These are phyloP conservation scores for Barypeithes pellucidus DNA, from an alignment of 2,888 invertebrate genomes.

Conservation along the genomic window DNA sequence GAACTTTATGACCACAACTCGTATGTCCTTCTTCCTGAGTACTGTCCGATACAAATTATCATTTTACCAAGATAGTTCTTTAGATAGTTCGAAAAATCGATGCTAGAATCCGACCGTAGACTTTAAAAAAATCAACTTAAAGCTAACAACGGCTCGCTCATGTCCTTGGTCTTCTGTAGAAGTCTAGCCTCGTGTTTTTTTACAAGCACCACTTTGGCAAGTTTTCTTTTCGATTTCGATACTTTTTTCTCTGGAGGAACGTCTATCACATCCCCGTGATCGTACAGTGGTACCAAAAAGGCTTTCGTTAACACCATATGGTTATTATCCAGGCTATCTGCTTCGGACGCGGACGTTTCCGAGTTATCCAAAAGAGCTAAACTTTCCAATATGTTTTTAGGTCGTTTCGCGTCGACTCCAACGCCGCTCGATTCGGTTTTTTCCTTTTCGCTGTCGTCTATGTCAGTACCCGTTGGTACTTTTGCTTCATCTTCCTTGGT, in stretches of 20 bases:
- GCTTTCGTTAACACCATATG: conserved; percentile 12
- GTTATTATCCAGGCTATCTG: conserved; percentile 44
- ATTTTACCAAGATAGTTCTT: not conserved
- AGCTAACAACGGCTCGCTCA: conserved; percentile 79
- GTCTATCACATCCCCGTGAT: conserved; percentile 50
- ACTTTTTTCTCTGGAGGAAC: conserved; percentile 68
- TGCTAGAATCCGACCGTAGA: conserved; percentile 1
- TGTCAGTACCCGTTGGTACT: conserved; percentile 66
- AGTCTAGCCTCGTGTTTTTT: conserved; percentile 73
- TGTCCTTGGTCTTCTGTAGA: conserved; percentile 69
- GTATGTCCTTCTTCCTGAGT: not conserved
- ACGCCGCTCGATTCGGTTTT: conserved; percentile 53
- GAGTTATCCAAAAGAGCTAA: conserved; percentile 80
- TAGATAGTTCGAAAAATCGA: conserved; percentile 3
- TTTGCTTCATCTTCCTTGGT: conserved; percentile 64
- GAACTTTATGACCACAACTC: too few species aligned
- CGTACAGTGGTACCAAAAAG: conserved; percentile 34
- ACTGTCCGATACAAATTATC: not conserved
- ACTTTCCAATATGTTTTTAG: conserved; percentile 88
- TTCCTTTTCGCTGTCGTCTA: conserved; percentile 64
- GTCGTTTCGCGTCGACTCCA: conserved; percentile 60
- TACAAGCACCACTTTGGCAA: conserved; percentile 73
- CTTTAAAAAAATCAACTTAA: conserved; percentile 72
- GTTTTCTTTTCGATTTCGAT: conserved; percentile 79
- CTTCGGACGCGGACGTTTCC: not conserved